Base-by-base conservation (phyloP, 2,797 vertebrate species). In the Lophius americanus region DNA sequence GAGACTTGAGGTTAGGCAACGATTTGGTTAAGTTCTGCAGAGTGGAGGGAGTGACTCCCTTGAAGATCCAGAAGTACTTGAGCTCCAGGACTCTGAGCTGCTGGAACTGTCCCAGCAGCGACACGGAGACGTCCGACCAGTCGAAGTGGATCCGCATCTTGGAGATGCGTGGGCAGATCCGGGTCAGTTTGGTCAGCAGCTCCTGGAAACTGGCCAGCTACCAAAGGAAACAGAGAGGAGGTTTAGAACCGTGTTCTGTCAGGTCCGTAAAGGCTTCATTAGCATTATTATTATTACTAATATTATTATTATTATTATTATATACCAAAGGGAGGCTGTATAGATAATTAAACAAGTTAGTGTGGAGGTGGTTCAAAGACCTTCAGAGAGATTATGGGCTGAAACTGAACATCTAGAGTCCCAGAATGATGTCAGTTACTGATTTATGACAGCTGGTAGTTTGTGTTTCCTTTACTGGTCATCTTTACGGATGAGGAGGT, bases 11-110 rank as follows among this genome's bases (percentile, higher is more conserved):
- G 82, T 92, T 92, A 0, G 94, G 95, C 60, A 96, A 88, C 0
- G 94, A 93, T 60, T 89, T 90, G 14, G 93, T 94, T 5, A 96
- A 70, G 32, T 79, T 81, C 71, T 94, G 92, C 85, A 96, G 87
- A 0, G 92, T 94, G 4, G 89, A 85, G 0, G 94, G 94, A 3
- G 88, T 91, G 48, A 95, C 93, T 0, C 94, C 92, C 73, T 95
- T 95, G 53, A 95, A 95, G 2, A 95, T 93, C 95, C 95, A 95
- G 85, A 96, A 96, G 73, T 95, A 95, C 58, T 95, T 95, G 9
- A 96, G 91, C 84, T 96, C 95, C 1, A 96, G 90, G 39, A 92
- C 92, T n/a, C 90, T 78, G 6, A 96, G 92, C 39, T 94, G 92
- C 81, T 92, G 94, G 81, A 96, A 95, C 55, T 85, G 91, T 2